phyloP scores from a whole-genome alignment of 2,113 vertebrate species.

The Alosa alosa region DNA sequence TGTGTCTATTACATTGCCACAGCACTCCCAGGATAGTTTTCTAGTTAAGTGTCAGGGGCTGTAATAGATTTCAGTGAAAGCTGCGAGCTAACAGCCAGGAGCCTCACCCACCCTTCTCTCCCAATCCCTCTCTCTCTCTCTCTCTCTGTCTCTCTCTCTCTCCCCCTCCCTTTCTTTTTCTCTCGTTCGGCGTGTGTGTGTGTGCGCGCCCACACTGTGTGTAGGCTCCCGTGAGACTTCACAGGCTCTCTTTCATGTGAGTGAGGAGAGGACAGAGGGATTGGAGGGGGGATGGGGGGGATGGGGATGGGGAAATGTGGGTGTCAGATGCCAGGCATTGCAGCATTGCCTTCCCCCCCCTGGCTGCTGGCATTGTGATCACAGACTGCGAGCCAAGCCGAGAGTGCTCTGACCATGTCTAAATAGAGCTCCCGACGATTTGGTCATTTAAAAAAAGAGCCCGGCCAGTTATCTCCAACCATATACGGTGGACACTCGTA shows the following conservation, averaged over 20 bases:
- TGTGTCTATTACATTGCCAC: background rate
- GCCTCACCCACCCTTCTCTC: background rate
- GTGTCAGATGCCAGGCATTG: conserved; percentile 1
- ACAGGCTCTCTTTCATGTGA: conserved; percentile 13
- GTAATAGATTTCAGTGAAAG: conserved; percentile 42
- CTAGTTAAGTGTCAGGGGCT: conserved; percentile 15
- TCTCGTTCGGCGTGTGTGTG: background rate
- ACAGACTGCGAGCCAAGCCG: background rate
- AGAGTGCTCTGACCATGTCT: background rate
- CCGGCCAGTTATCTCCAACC: background rate
- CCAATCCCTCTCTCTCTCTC: background rate
- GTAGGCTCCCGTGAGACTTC: conserved; percentile 6
- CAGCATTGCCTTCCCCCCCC: conserved; percentile 2
- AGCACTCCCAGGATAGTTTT: background rate
- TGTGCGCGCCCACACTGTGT: background rate
- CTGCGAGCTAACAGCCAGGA: conserved; percentile 36
- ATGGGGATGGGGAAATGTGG: background rate
- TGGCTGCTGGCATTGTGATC: conserved; percentile 11
- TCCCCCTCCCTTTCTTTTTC: background rate
- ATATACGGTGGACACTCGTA: background rate
- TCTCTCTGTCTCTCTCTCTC: background rate
- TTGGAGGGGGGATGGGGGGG: background rate
- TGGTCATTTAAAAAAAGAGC: conserved; percentile 11
- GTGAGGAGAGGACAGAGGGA: background rate
- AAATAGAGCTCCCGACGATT: background rate